These are phyloP conservation scores for Tautogolabrus adspersus DNA, from an alignment of 2,113 vertebrate species.

Conservation along the genomic window DNA sequence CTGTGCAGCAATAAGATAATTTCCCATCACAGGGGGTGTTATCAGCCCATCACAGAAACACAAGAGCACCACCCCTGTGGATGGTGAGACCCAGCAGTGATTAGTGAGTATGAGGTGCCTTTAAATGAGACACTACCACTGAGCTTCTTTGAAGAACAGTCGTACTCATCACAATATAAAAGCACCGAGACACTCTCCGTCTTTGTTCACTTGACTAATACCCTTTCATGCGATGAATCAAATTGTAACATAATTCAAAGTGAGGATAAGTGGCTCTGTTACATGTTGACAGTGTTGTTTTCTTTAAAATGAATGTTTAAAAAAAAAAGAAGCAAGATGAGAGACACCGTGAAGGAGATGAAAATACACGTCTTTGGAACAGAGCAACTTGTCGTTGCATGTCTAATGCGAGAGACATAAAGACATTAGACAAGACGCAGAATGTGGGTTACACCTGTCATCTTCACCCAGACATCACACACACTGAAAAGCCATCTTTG, in stretches of 20 bases:
- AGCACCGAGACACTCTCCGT: constrained; percentile 42
- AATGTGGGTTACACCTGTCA: constrained; percentile 63
- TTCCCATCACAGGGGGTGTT: constrained; percentile 61
- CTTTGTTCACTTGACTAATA: constrained; percentile 60
- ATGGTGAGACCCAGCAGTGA: constrained; percentile 17
- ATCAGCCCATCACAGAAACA: constrained; percentile 52
- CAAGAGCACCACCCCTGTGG: constrained; percentile 12
- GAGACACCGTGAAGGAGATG: constrained; percentile 28
- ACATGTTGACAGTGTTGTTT: constrained; percentile 19
- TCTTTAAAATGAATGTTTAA: constrained; percentile 13
- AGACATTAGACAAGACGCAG: constrained; percentile 42
- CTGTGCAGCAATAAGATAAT: constrained; percentile 61
- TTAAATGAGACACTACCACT: constrained; percentile 23
- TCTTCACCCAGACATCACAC: constrained; percentile 43
- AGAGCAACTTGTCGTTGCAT: constrained; percentile 25
- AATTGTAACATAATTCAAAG: constrained; percentile 47
- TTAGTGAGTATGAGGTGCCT: constrained; percentile 55
- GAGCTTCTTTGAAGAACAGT: constrained; percentile 2
- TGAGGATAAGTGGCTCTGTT: constrained; percentile 38
- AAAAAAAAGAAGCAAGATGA: not conserved
- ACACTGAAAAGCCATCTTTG: constrained; percentile 13
- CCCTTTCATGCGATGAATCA: constrained; percentile 58
- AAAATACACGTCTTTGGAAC: constrained; percentile 47
- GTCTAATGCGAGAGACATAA: constrained; percentile 50
- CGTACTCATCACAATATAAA: constrained; percentile 41